Percentiles rank a stretch among this genome's conserved stretches.
Evolutionary conservation across 53 echinoderm and acorn worm genomes (phyloP).

Genomic region (Actinopyga echinites): DNA sequence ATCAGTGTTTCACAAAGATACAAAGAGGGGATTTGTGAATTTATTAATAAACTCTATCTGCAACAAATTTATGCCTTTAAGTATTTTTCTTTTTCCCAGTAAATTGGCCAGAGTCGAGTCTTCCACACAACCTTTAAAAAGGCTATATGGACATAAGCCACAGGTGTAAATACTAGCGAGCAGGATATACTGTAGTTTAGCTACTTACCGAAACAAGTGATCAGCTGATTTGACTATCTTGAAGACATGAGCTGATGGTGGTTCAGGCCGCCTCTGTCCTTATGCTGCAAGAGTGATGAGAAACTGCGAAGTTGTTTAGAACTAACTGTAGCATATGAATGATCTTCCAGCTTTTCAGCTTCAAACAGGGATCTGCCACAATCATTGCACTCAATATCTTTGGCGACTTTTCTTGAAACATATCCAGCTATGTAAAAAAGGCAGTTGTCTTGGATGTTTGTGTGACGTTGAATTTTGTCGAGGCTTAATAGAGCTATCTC

Average conservation of each 20-base stretch:
- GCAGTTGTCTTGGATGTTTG: constrained; percentile 47
- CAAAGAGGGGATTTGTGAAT: too few relatives aligned
- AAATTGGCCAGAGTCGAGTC: too few relatives aligned
- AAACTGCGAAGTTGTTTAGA: background rate
- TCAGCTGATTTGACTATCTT: constrained; percentile 9
- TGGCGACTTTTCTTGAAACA: background rate
- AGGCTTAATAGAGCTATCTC: too few relatives aligned
- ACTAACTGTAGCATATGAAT: background rate
- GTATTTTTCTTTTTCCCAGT: too few relatives aligned
- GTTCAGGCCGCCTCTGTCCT: background rate
- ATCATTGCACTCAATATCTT: constrained; percentile 28
- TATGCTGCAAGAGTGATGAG: background rate
- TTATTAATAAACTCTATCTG: too few relatives aligned
- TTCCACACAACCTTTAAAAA: too few relatives aligned
- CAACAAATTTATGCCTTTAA: too few relatives aligned
- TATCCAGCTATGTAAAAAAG: constrained; percentile 47
- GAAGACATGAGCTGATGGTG: constrained; percentile 11
- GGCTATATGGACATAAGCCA: too few relatives aligned
- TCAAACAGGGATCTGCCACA: constrained; percentile 20
- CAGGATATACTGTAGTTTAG: too few relatives aligned
- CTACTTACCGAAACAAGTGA: constrained; percentile 10
- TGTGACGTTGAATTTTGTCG: background rate
- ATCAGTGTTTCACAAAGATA: too few relatives aligned
- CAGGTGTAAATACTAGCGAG: too few relatives aligned
- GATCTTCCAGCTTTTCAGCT: background rate